Conservation (phyloP, 1,140 invertebrate species). For the Phymastichus coffea region DNA sequence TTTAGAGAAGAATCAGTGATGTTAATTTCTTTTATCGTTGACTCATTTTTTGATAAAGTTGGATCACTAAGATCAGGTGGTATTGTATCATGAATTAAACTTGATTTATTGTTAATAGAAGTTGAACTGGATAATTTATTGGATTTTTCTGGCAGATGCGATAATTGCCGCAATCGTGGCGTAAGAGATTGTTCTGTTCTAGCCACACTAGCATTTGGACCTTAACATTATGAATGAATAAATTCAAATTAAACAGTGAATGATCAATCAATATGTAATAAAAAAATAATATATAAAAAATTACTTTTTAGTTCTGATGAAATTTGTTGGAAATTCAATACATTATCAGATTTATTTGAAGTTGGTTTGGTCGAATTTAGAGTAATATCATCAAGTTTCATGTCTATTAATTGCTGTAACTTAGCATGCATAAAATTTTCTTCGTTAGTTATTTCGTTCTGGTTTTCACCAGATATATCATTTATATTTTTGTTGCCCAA, state of each 20-base stretch:
- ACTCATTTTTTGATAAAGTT: neutral
- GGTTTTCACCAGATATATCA: slow-evolving; percentile 5
- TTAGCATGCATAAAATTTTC: neutral
- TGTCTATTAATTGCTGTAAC: slow-evolving; percentile 8
- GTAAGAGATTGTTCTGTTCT: slow-evolving; percentile 11
- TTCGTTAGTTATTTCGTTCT: neutral
- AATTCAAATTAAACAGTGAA: neutral
- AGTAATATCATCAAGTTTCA: neutral
- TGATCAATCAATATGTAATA: neutral
- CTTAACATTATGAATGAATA: slow-evolving; percentile 8
- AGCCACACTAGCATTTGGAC: slow-evolving; percentile 8
- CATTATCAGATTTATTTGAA: neutral
- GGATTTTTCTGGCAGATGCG: neutral
- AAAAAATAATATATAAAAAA: neutral
- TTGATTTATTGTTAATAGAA: slow-evolving; percentile 9
- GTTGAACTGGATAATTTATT: slow-evolving; percentile 15
- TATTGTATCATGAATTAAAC: slow-evolving; percentile 20
- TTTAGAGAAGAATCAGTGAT: slow-evolving; percentile 3
- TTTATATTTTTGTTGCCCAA: slow-evolving; percentile 36
- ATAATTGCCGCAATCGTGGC: neutral
- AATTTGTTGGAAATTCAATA: neutral
- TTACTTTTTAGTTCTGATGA: slow-evolving; percentile 10
- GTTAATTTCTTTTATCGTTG: neutral
- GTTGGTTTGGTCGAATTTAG: neutral
- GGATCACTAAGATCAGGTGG: slow-evolving; percentile 3